Percentiles rank a stretch among this genome's conserved stretches.
Conservation (phyloP, 2,888 invertebrate genomes). For the Automeris io region DNA sequence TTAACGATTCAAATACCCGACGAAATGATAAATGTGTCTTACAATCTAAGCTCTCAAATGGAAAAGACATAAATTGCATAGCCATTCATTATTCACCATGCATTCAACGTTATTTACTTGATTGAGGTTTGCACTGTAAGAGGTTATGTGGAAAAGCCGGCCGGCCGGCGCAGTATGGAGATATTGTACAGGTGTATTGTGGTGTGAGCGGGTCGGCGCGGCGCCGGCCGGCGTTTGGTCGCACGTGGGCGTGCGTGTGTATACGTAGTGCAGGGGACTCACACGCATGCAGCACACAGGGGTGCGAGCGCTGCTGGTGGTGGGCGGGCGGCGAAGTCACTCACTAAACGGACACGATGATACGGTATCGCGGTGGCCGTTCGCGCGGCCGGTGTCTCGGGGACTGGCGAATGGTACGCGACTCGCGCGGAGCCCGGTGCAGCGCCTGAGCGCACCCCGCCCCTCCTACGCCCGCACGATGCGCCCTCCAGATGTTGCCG, state of each 20-base stretch:
- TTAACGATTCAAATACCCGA: too few species aligned
- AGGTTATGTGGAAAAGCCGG: constrained; percentile 55
- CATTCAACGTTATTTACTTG: constrained; percentile 33
- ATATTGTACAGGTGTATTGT: constrained; percentile 12
- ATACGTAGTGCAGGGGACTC: constrained; percentile 38
- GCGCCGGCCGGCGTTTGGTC: constrained; percentile 20
- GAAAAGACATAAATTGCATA: constrained; percentile 9
- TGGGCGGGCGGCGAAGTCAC: constrained; percentile 50
- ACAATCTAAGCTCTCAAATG: too few species aligned
- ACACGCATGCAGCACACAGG: constrained; percentile 54
- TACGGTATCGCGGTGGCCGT: constrained; percentile 63
- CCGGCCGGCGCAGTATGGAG: constrained; percentile 32
- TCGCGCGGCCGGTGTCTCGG: constrained; percentile 74
- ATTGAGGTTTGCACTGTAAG: constrained; percentile 47
- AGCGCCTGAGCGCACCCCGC: constrained; percentile 59
- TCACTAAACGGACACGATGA: constrained; percentile 39
- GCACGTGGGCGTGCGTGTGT: constrained; percentile 15
- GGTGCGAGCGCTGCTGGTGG: constrained; percentile 50
- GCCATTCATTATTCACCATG: constrained; percentile 24
- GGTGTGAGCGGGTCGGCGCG: constrained; percentile 13
- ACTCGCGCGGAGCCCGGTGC: constrained; percentile 39
- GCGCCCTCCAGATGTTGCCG: constrained; percentile 61
- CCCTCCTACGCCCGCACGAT: constrained; percentile 49
- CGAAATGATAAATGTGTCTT: too few species aligned
- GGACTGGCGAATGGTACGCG: constrained; percentile 62